Base-by-base conservation (phyloP, 2,797 vertebrate genomes). In the Alfaro cultratus region DNA sequence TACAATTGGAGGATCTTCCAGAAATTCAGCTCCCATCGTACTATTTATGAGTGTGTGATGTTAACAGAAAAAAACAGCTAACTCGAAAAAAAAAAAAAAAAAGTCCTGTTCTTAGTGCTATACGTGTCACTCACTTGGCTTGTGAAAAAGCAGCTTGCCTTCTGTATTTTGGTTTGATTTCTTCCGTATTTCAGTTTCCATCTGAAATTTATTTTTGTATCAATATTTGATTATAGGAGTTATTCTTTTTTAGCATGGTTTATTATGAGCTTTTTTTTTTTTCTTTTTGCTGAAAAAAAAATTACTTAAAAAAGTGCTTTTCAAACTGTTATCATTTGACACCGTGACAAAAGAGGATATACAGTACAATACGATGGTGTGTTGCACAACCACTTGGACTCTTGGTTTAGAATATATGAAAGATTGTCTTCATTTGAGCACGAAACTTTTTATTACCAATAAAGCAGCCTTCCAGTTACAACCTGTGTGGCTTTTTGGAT, bases 341-440 rank as follows among this genome's bases (percentile, higher is more conserved):
- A 95, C 94, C 90, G 88, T 95, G 93, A 95, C 95, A 94, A 95
- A 95, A 94, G 94, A 95, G 92, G 92, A 94, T 94, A 95, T 95
- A 93, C 93, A 94, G 91, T 91, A 94, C 89, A 93, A 87, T 93
- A 94, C 93, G 93, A 95, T 93, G 93, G 94, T 96, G 95, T 96
- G 95, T 96, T 95, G 95, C 96, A 96, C 95, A 96, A 95, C 95
- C 95, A 96, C 95, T 95, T 92, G 93, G 95, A 96, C 94, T 96
- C 94, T 95, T 95, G 95, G 94, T 94, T 81, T 95, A 94, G 93
- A 96, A 95, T 93, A 95, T 95, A 95, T 95, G 95, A 96, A 96
- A 94, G 95, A 96, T 96, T 96, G 96, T 96, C 96, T 96, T 96
- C 94, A 96, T 96, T 96, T 96, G 96, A 96, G 96, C 95, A 96